These are phyloP conservation scores for Lates calcarifer DNA, from an alignment of 2,113 vertebrate genomes.

Conservation along the genomic window DNA sequence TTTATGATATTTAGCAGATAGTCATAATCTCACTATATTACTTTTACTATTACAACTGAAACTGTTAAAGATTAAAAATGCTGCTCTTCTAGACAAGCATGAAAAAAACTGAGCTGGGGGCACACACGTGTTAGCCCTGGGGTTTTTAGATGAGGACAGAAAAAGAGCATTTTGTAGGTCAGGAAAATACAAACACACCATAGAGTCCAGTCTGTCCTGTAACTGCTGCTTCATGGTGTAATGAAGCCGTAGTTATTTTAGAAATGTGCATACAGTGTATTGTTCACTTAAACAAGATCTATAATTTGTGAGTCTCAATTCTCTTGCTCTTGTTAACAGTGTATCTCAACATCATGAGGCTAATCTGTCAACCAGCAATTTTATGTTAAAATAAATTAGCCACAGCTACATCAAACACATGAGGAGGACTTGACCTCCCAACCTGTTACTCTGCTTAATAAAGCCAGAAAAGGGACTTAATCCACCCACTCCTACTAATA, in stretches of 20 bases:
- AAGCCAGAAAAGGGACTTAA: constrained; percentile 38
- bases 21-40: neutral
- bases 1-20: neutral
- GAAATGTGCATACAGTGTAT: neutral
- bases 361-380: constrained; percentile 35
- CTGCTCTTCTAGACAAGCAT: neutral
- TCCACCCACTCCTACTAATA: constrained; percentile 53
- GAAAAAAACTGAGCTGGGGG: neutral
- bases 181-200: constrained; percentile 7
- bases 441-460: constrained; percentile 27
- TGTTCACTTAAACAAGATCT: constrained; percentile 13
- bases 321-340: neutral
- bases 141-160: neutral
- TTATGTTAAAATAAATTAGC: constrained; percentile 52
- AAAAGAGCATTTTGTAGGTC: constrained; percentile 30
- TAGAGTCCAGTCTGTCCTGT: neutral
- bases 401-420: constrained; percentile 30
- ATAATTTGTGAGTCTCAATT: neutral
- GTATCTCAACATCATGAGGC: constrained; percentile 2
- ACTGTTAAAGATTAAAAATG: neutral
- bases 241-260: neutral
- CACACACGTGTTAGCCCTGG: neutral
- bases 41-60: neutral
- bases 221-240: neutral
- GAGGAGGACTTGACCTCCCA: constrained; percentile 56